These are phyloP conservation scores for Anableps anableps DNA, from an alignment of 2,797 vertebrate species.

Conservation along the genomic window DNA sequence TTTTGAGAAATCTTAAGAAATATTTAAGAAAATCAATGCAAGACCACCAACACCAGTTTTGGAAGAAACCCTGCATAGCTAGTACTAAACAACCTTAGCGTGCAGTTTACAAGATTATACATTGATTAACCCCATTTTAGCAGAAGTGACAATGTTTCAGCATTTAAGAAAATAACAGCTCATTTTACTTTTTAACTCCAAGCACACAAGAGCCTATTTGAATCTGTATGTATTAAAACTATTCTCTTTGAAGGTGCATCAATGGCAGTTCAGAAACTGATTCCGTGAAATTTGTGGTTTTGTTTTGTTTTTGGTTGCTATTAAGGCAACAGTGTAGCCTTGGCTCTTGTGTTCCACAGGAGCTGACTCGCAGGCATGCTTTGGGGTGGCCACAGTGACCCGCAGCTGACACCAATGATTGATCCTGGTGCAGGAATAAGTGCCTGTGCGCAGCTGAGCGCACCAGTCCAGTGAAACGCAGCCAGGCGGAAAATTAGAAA, in stretches of 20 bases:
- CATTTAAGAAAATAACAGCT: background rate
- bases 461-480: constrained; percentile 72
- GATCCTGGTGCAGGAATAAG: constrained; percentile 76
- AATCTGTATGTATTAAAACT: background rate
- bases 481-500: constrained; percentile 86
- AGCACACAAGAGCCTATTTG: background rate
- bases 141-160: background rate
- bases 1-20: background rate
- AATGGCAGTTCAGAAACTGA: background rate
- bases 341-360: constrained; percentile 17
- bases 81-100: background rate
- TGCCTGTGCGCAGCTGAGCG: constrained; percentile 58
- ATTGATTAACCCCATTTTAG: background rate
- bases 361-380: constrained; percentile 36
- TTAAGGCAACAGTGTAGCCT: background rate
- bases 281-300: constrained; percentile 36
- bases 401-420: constrained; percentile 76
- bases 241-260: background rate
- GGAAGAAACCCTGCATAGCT: background rate
- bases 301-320: constrained; percentile 26
- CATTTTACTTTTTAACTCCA: background rate
- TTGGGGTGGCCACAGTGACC: constrained; percentile 63
- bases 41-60: background rate
- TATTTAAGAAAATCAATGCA: background rate
- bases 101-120: background rate